phyloP scores from a whole-genome alignment of 2,888 invertebrate species.

The Eupelmus urozonus region DNA sequence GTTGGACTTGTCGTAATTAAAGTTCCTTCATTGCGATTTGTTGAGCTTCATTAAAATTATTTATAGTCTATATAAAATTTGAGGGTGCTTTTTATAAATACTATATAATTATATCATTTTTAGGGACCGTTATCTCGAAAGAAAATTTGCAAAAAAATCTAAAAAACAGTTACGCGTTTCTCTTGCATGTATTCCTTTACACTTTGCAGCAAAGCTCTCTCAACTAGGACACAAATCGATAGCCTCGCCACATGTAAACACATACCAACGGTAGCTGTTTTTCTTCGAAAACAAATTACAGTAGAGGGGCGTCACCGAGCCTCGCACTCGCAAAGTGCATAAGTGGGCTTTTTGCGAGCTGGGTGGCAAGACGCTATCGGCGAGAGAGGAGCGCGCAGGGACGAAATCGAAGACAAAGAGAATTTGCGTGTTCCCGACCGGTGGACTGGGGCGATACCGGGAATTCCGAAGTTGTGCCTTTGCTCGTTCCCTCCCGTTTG shows the following conservation, averaged over 20 bases:
- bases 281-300: slow-evolving; percentile 52
- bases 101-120: too few relatives aligned
- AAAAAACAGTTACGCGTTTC: too few relatives aligned
- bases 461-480: neutral
- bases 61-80: slow-evolving; percentile 24
- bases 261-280: slow-evolving; percentile 25
- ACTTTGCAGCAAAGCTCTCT: too few relatives aligned
- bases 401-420: slow-evolving; percentile 44
- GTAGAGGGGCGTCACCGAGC: neutral
- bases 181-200: too few relatives aligned
- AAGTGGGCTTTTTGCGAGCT: slow-evolving; percentile 8
- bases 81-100: too few relatives aligned
- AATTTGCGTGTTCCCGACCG: slow-evolving; percentile 10
- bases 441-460: neutral
- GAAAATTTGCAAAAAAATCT: too few relatives aligned
- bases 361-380: too few relatives aligned
- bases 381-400: neutral
- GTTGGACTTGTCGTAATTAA: too few relatives aligned
- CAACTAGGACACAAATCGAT: slow-evolving; percentile 28
- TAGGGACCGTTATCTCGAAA: too few relatives aligned
- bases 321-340: slow-evolving; percentile 36
- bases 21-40: too few relatives aligned
- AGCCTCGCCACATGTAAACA: neutral
- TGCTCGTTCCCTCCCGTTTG: slow-evolving; percentile 11
- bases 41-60: too few relatives aligned